Percentiles rank a stretch among this genome's conserved stretches.
phyloP scores from a whole-genome alignment of 2,888 invertebrate genomes.

The Keiferia lycopersicella region DNA sequence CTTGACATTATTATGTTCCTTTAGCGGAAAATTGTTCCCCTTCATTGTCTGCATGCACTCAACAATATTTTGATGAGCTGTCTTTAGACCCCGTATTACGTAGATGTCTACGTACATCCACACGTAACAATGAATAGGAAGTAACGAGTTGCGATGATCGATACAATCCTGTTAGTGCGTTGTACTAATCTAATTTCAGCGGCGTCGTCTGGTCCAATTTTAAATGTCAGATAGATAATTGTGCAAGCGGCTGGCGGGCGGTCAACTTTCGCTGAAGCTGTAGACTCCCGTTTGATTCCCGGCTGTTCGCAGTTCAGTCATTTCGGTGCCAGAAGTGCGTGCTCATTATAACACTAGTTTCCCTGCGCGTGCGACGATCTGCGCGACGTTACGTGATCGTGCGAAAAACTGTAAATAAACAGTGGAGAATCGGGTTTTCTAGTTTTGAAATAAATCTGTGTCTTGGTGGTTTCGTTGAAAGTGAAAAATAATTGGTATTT shows the following conservation, averaged over 20 bases:
- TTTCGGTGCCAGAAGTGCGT: neutral
- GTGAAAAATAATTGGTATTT: conserved; percentile 10
- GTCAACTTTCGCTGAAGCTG: conserved; percentile 49
- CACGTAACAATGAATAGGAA: neutral
- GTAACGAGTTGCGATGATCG: conserved; percentile 10
- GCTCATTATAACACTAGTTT: conserved; percentile 19
- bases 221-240: conserved; percentile 81
- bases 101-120: neutral
- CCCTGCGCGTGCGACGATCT: neutral
- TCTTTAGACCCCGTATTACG: too few species aligned
- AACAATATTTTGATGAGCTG: too few species aligned
- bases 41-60: too few species aligned
- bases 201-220: conserved; percentile 73
- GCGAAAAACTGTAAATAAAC: conserved; percentile 8
- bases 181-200: conserved; percentile 32
- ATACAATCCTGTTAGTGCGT: conserved; percentile 12
- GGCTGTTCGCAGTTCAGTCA: conserved; percentile 6
- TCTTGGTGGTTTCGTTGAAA: neutral
- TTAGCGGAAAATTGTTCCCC: too few species aligned
- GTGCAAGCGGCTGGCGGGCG: conserved; percentile 74
- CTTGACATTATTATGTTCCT: too few species aligned
- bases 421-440: neutral
- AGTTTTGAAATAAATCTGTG: neutral
- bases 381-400: conserved; percentile 3
- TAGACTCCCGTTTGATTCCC: conserved; percentile 12